Evolutionary conservation across 2,797 vertebrate species (phyloP), one percentile per base, ranked within the genome.

Genomic region (Sebastolobus altivelis): DNA sequence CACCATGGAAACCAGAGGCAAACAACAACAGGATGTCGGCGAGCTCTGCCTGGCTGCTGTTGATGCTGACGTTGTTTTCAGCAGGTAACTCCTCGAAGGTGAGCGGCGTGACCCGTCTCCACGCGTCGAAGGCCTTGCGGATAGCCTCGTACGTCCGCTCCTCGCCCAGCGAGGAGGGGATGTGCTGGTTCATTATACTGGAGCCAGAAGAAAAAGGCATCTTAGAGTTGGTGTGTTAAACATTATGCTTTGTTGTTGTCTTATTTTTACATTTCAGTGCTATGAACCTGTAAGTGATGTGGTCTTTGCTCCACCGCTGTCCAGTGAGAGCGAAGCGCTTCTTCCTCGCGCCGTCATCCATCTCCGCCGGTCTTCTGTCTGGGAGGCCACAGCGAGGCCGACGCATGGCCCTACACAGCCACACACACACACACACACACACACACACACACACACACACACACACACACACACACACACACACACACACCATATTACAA

Each of bases 1-100:
- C 98, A 0, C 98, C 97, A 0, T 99, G 98, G 95, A 98, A 99
- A 69, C 98, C 97, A 0, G 98, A 98, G 87, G 98, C 98, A 67
- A 99, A 99, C 81, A 99, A 90, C 87, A 99, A 88, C 94, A 99
- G 94, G 92, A 99, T 98, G 94, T 99, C 98, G 0, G 90, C 86
- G 0, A 97, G 96, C 54, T 93, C 90, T 18, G 95, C 94, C 84
- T 95, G 95, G 90, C 95, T 94, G 90, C 96, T 94, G 67, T 87
- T 90, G 79, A 56, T 95, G 75, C 25, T 95, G 55, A 93, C 84
- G 79, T 96, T 91, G 65, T 94, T 95, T n/a, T 94, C 92, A 0
- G 95, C 97, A 8, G 97, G 95, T 14, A 98, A 88, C 94, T 98
- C 96, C 82, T 95, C 86, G 71, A 99, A 99, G 81, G 78, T 94